Base-by-base conservation (phyloP, 2,888 invertebrate species). In the Dione vanillae region DNA sequence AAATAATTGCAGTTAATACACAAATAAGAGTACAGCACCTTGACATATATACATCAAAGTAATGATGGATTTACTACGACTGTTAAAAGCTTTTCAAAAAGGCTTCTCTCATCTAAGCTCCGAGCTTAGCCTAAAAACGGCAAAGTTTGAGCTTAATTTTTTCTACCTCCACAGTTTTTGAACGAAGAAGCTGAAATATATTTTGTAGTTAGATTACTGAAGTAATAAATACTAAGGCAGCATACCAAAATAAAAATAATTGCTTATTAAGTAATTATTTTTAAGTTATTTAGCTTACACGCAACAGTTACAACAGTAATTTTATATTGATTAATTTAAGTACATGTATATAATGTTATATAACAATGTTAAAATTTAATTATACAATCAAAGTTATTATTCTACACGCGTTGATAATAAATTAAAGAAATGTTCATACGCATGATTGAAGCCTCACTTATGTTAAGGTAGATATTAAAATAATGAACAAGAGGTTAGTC, bases 61-160 rank as follows among this genome's bases (percentile, higher is more conserved):
- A 56, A 56, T 56, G 37, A 56, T 56, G 37, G 56, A 56, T 56
- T 56, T 56, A 56, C 37, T 11, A 12, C 37, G 56, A 7, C 37
- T 35, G 54, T 37, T 16, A 56, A 56, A 54, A 56, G 16, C 37
- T 56, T 56, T 56, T 56, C 56, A 56, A 8, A 40, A 9, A 56
- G 37, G 11, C 54, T 54, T 11, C 37, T 10, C 5, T 56, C 56
- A 16, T 16, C 11, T 19, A 56, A 56, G 56, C 56, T 40, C 16
- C 10, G 40, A 37, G 37, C 37, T 56, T 16, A 56, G 16, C 56
- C 37, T 37, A 16, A 54, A 54, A 54, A 54, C 37, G 16, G 11
- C 16, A 11, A 37, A 12, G 7, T 56, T 12, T 6, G 37, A 37
- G 54, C 35, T n/a, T 16, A 40, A 11, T 8, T 56, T 56, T 56